phyloP scores from a whole-genome alignment of 2,113 vertebrate genomes.

The Acanthisitta chloris region DNA sequence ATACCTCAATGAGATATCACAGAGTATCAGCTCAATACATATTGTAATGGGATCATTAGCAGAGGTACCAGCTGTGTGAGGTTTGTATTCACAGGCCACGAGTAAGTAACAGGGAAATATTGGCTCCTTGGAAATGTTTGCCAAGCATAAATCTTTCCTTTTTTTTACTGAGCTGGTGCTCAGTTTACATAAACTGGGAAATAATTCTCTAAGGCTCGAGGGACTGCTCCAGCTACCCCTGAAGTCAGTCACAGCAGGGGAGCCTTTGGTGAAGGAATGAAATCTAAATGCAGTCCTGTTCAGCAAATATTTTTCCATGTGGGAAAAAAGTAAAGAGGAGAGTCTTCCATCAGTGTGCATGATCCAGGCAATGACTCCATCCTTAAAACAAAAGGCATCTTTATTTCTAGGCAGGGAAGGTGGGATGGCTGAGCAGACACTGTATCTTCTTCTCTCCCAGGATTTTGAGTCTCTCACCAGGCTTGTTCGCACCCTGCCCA shows the following conservation, averaged over 20 bases:
- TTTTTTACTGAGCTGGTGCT: conserved; percentile 16
- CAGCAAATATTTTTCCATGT: neutral
- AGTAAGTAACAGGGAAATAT: conserved; percentile 30
- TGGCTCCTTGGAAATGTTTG: conserved; percentile 61
- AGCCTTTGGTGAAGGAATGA: neutral
- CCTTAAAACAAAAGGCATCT: neutral
- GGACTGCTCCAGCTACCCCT: neutral
- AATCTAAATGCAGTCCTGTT: neutral
- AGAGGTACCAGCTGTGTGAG: conserved; percentile 51
- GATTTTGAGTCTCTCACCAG: neutral
- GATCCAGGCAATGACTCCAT: neutral
- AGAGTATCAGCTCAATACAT: conserved; percentile 52
- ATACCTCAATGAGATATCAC: conserved; percentile 55
- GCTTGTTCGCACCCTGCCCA: neutral
- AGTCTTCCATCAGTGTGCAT: neutral
- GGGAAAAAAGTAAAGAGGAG: neutral
- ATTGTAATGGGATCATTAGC: conserved; percentile 64
- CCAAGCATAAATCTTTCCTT: conserved; percentile 29
- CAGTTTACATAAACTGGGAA: conserved; percentile 13
- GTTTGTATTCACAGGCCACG: conserved; percentile 57
- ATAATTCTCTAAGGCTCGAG: neutral
- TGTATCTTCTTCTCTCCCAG: neutral
- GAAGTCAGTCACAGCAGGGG: neutral
- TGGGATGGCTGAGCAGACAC: neutral
- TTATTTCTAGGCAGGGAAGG: neutral